A percentile compares a stretch with the other conserved stretches of the same genome.
Evolutionary conservation across 2,797 vertebrate species (phyloP).

Genomic region (Microctenopoma lineatum): DNA sequence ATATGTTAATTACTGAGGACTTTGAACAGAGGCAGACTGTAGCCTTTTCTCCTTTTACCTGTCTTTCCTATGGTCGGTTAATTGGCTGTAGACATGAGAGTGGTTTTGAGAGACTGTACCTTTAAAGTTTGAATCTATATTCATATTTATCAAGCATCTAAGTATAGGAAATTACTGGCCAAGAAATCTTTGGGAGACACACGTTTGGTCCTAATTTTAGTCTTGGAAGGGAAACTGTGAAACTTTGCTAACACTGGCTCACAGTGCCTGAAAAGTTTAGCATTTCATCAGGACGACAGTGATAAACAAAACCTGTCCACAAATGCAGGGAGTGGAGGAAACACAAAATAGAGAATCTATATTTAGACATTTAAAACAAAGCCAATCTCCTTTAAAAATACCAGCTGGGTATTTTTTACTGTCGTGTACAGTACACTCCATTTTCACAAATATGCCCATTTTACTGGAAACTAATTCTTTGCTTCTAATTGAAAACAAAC

Average conservation of each 20-base stretch:
- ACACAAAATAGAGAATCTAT: conserved; percentile 6
- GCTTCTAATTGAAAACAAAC: conserved; percentile 30
- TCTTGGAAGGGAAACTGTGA: conserved; percentile 10
- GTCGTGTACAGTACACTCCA: not conserved
- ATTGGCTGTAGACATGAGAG: conserved; percentile 1
- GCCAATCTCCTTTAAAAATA: not conserved
- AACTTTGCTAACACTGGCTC: conserved; percentile 20
- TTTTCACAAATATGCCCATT: conserved; percentile 6
- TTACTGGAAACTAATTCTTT: conserved; percentile 34
- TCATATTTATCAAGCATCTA: conserved; percentile 13
- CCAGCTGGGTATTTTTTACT: conserved; percentile 4
- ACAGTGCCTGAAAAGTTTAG: not conserved
- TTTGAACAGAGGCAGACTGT: not conserved
- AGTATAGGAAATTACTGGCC: conserved; percentile 8
- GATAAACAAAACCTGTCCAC: conserved; percentile 4
- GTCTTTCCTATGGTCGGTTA: not conserved
- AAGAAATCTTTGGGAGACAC: not conserved
- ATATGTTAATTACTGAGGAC: not conserved
- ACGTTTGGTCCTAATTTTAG: conserved; percentile 11
- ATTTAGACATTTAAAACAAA: conserved; percentile 20
- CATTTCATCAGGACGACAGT: conserved; percentile 11
- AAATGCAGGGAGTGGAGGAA: not conserved
- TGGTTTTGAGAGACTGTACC: not conserved
- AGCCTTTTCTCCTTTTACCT: not conserved
- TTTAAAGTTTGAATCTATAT: conserved; percentile 1